Evolutionary conservation across 2,888 invertebrate genomes (phyloP), one percentile per base, ranked within the genome.

Genomic region (Bellardia pandia): DNA sequence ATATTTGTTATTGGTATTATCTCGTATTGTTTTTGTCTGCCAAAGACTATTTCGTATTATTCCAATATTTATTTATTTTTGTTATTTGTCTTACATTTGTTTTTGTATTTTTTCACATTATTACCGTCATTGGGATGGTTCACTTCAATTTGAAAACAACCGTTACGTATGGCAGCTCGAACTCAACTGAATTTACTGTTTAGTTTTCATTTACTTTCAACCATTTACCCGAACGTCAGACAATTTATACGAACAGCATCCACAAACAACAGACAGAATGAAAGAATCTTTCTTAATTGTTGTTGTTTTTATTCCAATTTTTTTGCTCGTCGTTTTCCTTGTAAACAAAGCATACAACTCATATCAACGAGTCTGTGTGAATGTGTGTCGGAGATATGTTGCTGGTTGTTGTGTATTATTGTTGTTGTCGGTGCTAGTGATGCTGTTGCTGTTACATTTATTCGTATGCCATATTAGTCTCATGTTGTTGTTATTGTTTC

Each of bases 101-200:
- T 56, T 51, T 45, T 48, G 62, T 42, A 60, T 56, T 40, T 71
- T 45, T 33, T 74, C 75, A 60, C 69, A 40, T 66, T 37, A 78
- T 69, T n/a, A 60, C 53, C 71, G 48, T 76, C 58, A 71, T 51
- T 51, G 45, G 56, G 64, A 79, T 58, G 9, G 66, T 72, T 42
- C n/a, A n/a, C 40, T 42, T 58, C 23, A 16, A 56, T 82, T 82
- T 86, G 3, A 81, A 86, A 83, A 75, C 89, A 89, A 89, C 91
- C 90, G 90, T 86, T 89, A 88, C 89, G 90, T 88, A 88, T 90
- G 90, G 89, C 89, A 89, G 90, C 89, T 90, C 90, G 88, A 89
- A 90, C 90, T 91, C 91, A 90, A 91, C 90, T 91, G 90, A 90
- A 89, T 89, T 85, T 66, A 77, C 69, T 80, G 71, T 80, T 86